phyloP scores from a whole-genome alignment of 92 coral and sea anemone species.

The Montipora capitata region DNA sequence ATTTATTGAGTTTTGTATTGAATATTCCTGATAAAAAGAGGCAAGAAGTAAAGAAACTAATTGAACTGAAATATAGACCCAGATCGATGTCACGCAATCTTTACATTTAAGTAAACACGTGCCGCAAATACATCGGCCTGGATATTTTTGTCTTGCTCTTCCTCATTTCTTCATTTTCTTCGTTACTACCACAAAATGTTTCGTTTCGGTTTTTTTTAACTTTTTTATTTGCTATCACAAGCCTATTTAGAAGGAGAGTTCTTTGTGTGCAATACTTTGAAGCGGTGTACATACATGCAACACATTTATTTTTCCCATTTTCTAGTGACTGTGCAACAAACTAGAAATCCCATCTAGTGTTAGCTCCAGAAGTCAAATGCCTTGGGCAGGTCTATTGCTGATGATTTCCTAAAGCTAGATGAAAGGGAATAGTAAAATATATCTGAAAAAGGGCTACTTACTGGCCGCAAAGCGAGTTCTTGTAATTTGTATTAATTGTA shows the following conservation, averaged over 20 bases:
- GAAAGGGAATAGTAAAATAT: slow-evolving; percentile 16
- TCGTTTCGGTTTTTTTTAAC: too few relatives aligned
- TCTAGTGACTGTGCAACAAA: too few relatives aligned
- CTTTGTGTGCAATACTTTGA: slow-evolving; percentile 15
- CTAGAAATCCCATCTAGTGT: slow-evolving; percentile 5
- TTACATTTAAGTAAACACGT: not conserved
- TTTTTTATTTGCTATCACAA: not conserved
- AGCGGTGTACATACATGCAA: not conserved
- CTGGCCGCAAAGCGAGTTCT: slow-evolving; percentile 15
- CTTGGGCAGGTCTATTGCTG: not conserved
- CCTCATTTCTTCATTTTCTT: too few relatives aligned
- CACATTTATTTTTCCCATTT: not conserved
- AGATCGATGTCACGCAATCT: not conserved
- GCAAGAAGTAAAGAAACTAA: too few relatives aligned
- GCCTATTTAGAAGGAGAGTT: not conserved
- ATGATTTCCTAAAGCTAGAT: slow-evolving; percentile 29
- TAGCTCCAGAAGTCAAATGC: slow-evolving; percentile 5
- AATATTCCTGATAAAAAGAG: too few relatives aligned
- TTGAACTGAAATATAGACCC: too few relatives aligned
- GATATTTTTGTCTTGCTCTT: not conserved
- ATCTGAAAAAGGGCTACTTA: not conserved
- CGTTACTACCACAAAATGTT: too few relatives aligned
- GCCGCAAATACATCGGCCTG: not conserved
- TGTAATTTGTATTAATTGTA: not conserved
- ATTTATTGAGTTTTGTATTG: too few relatives aligned